Evolutionary conservation across 2,888 invertebrate species (phyloP).

Genomic region (Rhagium mordax): DNA sequence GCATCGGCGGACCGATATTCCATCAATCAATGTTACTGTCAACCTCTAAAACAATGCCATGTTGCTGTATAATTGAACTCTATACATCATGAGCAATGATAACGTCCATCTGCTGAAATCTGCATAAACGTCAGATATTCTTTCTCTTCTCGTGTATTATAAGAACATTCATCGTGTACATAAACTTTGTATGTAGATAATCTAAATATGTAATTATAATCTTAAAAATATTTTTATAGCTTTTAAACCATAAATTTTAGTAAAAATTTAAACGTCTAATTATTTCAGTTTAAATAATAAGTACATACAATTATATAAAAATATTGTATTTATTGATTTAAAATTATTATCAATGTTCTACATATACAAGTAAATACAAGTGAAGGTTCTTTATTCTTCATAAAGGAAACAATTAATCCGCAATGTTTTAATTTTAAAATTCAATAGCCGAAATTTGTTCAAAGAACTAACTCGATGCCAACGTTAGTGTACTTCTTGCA

Average conservation of each 20-base stretch:
- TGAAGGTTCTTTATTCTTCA: no score
- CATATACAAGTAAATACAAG: no score
- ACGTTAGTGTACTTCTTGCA: no score
- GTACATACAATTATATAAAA: no score
- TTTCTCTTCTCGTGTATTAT: constrained; percentile 16
- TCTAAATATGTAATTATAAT: constrained; percentile 9
- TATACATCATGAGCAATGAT: constrained; percentile 67
- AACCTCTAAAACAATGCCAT: constrained; percentile 69
- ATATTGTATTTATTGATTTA: no score
- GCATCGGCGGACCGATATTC: constrained; percentile 64
- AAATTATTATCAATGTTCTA: no score
- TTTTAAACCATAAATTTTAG: background rate
- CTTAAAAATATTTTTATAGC: background rate
- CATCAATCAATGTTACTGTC: constrained; percentile 70
- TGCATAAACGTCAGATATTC: constrained; percentile 56
- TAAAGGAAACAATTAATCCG: no score
- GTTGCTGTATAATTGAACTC: constrained; percentile 69
- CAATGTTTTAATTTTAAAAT: no score
- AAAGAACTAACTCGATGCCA: no score
- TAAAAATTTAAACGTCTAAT: background rate
- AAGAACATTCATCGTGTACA: background rate
- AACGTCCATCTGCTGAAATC: constrained; percentile 62
- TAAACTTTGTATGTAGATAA: constrained; percentile 14
- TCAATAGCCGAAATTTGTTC: no score
- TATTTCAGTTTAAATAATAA: no score